Base-by-base conservation (phyloP, 2,888 invertebrate genomes). In the Pemphredon lugubris region DNA sequence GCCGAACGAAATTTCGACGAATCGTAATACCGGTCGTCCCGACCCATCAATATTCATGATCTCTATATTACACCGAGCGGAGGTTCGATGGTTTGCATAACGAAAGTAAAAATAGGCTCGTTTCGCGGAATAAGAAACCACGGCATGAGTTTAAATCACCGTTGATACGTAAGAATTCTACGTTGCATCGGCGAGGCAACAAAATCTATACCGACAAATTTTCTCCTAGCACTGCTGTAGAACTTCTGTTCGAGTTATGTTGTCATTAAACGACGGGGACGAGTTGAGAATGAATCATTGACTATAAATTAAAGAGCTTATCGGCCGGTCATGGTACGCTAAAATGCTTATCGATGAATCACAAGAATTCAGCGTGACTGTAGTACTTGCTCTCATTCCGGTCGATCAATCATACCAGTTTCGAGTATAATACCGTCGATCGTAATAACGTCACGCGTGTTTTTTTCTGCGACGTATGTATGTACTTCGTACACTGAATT, bases 281-380 rank as follows among this genome's bases (percentile, higher is more conserved):
- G 42, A 47, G 42, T 16, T 20, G 18, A 18, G 14, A 39, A 23
- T 71, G 61, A 71, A 20, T 75, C 58, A 72, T 37, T 44, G 23
- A 6, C 16, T 26, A 20, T 37, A 42, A 72, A 75, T 75, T 72
- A 72, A 50, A 60, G 32, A 20, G 44, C 23, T 51, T 47, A 76
- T 66, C 61, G 48, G 71, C 71, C 58, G 57, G 18, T 20, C 40
- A 42, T 11, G 14, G 37, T 20, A 51, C 20, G 37, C 16, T 54
- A 26, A 30, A 26, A 16, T 72, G 61, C 51, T 76, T 63, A 66
- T 76, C 76, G 54, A 39, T 58, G 58, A 61, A 54, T 75, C 76
- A 60, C 47, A 51, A 50, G 70, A 71, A 58, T 67, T 71, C 54
- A 66, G 42, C 44, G 45, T 45, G 66, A 69, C 47, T 50, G 58